Conservation (phyloP, 2,797 vertebrate species). For the Anguilla obscura region DNA sequence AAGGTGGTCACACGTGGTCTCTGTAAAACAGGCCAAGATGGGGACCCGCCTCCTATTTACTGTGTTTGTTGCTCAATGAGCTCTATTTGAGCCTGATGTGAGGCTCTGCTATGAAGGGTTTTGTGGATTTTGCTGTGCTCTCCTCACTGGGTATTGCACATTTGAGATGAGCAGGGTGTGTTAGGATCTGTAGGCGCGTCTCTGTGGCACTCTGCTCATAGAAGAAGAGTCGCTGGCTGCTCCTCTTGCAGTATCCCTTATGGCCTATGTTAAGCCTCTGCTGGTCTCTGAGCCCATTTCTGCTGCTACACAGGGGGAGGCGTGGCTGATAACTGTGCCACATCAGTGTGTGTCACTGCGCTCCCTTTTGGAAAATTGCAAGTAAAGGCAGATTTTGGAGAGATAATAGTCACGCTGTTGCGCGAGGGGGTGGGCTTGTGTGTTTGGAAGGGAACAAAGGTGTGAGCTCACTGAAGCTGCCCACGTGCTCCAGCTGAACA, state of each 20-base stretch:
- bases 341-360: not conserved
- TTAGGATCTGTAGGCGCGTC: not conserved
- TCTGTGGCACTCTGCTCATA: not conserved
- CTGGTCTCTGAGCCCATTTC: not conserved
- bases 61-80: slow-evolving; percentile 17
- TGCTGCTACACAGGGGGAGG: not conserved
- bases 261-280: not conserved
- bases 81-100: not conserved
- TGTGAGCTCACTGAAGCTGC: slow-evolving; percentile 11
- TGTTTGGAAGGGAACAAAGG: slow-evolving; percentile 23
- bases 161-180: not conserved
- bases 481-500: slow-evolving; percentile 4
- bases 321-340: not conserved
- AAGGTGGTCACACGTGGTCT: slow-evolving; percentile 3
- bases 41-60: not conserved
- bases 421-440: not conserved
- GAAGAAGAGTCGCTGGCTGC: not conserved
- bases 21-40: not conserved
- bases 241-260: not conserved
- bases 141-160: not conserved
- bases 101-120: slow-evolving; percentile 14
- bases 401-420: not conserved
- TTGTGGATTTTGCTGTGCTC: not conserved
- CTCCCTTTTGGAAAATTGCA: not conserved
- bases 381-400: not conserved